phyloP scores from a whole-genome alignment of 1,140 invertebrate genomes.

The Thalassaphorura encarpata region DNA sequence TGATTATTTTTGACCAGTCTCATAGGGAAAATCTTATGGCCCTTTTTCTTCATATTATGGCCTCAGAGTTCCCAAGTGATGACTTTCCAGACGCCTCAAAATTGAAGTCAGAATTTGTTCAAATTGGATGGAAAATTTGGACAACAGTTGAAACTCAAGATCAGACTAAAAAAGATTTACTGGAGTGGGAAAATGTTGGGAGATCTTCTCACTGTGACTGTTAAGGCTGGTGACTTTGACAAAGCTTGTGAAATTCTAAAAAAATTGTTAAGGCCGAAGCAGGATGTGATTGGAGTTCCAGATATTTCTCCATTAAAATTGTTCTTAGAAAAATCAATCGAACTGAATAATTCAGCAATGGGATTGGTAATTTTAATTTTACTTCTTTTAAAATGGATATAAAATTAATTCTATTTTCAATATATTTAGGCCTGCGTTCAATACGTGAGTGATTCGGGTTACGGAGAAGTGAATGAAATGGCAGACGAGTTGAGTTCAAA shows the following conservation, averaged over 20 bases:
- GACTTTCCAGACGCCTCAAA: constrained; percentile 35
- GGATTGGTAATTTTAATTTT: constrained; percentile 39
- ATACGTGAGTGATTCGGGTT: constrained; percentile 46
- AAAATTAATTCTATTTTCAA: constrained; percentile 7
- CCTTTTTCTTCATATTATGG: constrained; percentile 46
- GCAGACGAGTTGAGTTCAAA: constrained; percentile 39
- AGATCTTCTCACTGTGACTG: constrained; percentile 43
- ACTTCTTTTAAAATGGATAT: not conserved
- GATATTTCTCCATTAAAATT: constrained; percentile 39
- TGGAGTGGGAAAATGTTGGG: constrained; percentile 50
- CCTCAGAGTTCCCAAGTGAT: constrained; percentile 35
- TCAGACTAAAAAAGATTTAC: constrained; percentile 33
- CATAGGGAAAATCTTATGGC: constrained; percentile 46
- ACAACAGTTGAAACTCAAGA: constrained; percentile 38
- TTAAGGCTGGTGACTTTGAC: constrained; percentile 42
- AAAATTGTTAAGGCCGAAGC: constrained; percentile 43
- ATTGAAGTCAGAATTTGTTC: constrained; percentile 40
- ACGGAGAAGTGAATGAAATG: constrained; percentile 39
- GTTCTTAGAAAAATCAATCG: constrained; percentile 43
- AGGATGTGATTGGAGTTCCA: constrained; percentile 46
- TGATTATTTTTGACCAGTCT: constrained; percentile 54
- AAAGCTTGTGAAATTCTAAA: constrained; percentile 42
- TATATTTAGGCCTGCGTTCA: constrained; percentile 42
- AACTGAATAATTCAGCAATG: constrained; percentile 41
- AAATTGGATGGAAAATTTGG: constrained; percentile 46